These are phyloP conservation scores for Enteromius viviparus DNA, from an alignment of 2,797 vertebrate species.

Conservation along the genomic window DNA sequence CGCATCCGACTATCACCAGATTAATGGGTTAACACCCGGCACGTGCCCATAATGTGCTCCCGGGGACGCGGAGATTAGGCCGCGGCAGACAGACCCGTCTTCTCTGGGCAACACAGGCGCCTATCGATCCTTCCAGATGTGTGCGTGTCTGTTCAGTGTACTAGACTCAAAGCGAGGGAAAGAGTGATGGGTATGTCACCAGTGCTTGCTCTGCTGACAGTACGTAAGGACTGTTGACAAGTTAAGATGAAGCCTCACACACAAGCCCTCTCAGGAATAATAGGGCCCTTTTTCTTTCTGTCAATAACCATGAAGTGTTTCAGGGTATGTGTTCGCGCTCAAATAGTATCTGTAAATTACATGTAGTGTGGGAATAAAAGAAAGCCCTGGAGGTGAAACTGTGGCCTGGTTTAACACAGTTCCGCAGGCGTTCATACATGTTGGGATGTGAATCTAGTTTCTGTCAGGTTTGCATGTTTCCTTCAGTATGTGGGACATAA, in stretches of 20 bases:
- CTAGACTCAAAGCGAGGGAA: slow-evolving; percentile 21
- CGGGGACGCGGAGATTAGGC: slow-evolving; percentile 58
- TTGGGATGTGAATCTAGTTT: not conserved
- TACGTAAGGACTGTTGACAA: slow-evolving; percentile 75
- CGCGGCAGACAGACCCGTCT: slow-evolving; percentile 52
- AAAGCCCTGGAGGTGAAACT: not conserved
- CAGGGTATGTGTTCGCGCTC: slow-evolving; percentile 25
- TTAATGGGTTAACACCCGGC: slow-evolving; percentile 63
- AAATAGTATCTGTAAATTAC: not conserved
- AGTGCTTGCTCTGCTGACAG: slow-evolving; percentile 67
- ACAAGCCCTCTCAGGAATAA: slow-evolving; percentile 51
- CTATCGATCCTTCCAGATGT: slow-evolving; percentile 59
- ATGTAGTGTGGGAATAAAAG: not conserved
- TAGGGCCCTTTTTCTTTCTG: slow-evolving; percentile 63
- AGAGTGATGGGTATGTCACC: slow-evolving; percentile 68
- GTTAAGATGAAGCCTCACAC: slow-evolving; percentile 73
- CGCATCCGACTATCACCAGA: slow-evolving; percentile 55
- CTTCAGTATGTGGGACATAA: not conserved
- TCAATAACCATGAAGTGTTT: slow-evolving; percentile 41
- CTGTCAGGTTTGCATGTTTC: not conserved
- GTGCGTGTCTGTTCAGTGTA: slow-evolving; percentile 38
- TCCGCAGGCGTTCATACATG: not conserved
- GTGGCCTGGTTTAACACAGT: not conserved
- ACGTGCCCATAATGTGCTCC: slow-evolving; percentile 65
- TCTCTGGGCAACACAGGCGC: slow-evolving; percentile 51